These are phyloP conservation scores for Drosophila biarmipes DNA, from an alignment of 1,140 invertebrate genomes.

Conservation along the genomic window DNA sequence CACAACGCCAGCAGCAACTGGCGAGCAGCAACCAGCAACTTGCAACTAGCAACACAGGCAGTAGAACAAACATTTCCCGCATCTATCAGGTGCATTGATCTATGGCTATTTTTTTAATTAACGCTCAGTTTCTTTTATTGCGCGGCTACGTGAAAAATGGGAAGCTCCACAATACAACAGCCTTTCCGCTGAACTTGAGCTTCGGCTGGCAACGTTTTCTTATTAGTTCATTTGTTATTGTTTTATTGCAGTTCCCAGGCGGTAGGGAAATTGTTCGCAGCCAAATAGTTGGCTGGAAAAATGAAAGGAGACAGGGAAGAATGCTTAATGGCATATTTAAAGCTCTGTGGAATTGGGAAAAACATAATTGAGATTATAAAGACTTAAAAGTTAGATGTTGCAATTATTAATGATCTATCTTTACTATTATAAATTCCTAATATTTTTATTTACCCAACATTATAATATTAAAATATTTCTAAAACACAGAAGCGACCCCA, in stretches of 20 bases:
- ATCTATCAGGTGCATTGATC: slow-evolving; percentile 82
- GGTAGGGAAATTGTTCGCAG: slow-evolving; percentile 34
- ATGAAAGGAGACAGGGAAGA: slow-evolving; percentile 18
- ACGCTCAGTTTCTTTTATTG: slow-evolving; percentile 81
- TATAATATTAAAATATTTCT: too few species aligned
- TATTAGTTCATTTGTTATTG: slow-evolving; percentile 52
- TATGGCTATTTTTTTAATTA: slow-evolving; percentile 83
- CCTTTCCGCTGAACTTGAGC: slow-evolving; percentile 34
- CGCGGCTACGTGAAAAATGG: slow-evolving; percentile 65
- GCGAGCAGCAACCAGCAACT: slow-evolving; percentile 24
- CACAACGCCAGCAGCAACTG: not conserved
- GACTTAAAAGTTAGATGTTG: too few species aligned
- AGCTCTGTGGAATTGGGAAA: slow-evolving; percentile 1
- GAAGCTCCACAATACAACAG: slow-evolving; percentile 28
- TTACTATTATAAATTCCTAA: too few species aligned
- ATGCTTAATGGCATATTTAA: slow-evolving; percentile 19
- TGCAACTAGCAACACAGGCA: slow-evolving; percentile 15
- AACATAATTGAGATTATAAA: not conserved
- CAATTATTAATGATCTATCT: not conserved
- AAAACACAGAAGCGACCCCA: too few species aligned
- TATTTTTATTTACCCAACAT: too few species aligned
- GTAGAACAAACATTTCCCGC: slow-evolving; percentile 61
- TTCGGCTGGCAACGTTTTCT: slow-evolving; percentile 46
- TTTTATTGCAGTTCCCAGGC: slow-evolving; percentile 51
- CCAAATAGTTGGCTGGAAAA: slow-evolving; percentile 26